Evolutionary conservation across 2,113 vertebrate genomes (phyloP), one percentile per base, ranked within the genome.

Genomic region (Misgurnus mizolepis): DNA sequence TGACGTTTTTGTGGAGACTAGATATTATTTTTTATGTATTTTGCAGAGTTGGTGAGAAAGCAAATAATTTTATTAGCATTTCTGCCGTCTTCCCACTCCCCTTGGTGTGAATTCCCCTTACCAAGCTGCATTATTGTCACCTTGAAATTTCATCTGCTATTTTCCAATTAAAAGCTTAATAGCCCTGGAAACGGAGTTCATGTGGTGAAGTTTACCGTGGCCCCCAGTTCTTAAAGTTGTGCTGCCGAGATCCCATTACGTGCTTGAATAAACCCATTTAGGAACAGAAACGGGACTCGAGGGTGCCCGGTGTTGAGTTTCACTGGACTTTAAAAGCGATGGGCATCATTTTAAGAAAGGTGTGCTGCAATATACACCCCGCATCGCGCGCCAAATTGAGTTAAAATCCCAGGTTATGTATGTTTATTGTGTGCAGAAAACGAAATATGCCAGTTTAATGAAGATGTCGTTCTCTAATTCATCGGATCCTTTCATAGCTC

Each of bases 91-190:
- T 40, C 82, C 72, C 69, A 78, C 90, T 90, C 90, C 88, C 85
- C 87, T 90, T 88, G 87, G 85, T 76, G 66, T 88, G 88, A 83
- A 91, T 90, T 85, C 86, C 88, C 60, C 84, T 89, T 79, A 85
- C 39, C 89, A 83, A 86, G 68, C 89, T 88, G 89, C 91, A 87
- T 95, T 94, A 88, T 93, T 91, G 95, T 97, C 96, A 97, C 97
- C 95, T 97, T 96, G 94, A 96, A 95, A 94, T 94, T 95, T 94
- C 94, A 95, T 96, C 94, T 92, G 94, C 95, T 95, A 86, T 96
- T 95, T 95, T 94, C 96, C 95, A 98, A 98, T 98, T 99, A 99
- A 98, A 96, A 96, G 96, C 96, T 98, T 98, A 98, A 97, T 95
- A 95, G 96, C 95, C 96, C 94, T 94, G 94, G 94, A 96, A 95